phyloP scores from a whole-genome alignment of 1,140 invertebrate genomes.

The Drosophila lini region DNA sequence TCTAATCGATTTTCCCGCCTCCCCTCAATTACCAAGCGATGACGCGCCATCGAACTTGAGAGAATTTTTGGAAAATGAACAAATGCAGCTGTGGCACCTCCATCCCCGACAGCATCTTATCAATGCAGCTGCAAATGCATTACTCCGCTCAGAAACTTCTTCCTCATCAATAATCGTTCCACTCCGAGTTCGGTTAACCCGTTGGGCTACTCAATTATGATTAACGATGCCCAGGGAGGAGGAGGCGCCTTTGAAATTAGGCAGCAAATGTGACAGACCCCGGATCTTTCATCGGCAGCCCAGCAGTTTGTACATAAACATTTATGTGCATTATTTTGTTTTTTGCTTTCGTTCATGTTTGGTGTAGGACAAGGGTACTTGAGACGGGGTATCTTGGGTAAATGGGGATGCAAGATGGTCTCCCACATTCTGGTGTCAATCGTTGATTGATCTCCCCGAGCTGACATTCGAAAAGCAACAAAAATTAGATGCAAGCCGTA shows the following conservation, averaged over 20 bases:
- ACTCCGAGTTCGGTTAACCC: conserved; percentile 43
- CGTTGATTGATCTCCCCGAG: conserved; percentile 73
- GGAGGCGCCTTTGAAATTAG: conserved; percentile 63
- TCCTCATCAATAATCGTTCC: conserved; percentile 12
- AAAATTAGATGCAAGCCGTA: conserved; percentile 59
- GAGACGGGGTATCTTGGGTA: conserved; percentile 7
- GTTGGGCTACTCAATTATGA: conserved; percentile 69
- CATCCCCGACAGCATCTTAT: conserved; percentile 9
- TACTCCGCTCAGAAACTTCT: neutral
- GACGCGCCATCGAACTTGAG: conserved; percentile 30
- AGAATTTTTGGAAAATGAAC: conserved; percentile 6
- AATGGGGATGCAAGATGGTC: conserved; percentile 30
- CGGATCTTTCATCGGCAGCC: conserved; percentile 54
- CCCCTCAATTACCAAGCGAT: neutral
- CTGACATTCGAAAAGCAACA: conserved; percentile 64
- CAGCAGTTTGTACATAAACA: conserved; percentile 56
- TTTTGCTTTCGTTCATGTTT: conserved; percentile 20
- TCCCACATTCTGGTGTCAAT: conserved; percentile 68
- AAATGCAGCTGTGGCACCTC: conserved; percentile 25
- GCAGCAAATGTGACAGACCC: conserved; percentile 38
- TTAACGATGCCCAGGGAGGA: conserved; percentile 56
- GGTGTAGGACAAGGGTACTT: conserved; percentile 35
- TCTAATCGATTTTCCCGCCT: conserved; percentile 18
- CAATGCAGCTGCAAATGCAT: conserved; percentile 29
- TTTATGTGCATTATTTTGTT: conserved; percentile 48